These are phyloP conservation scores for Staurois parvus DNA, from an alignment of 2,797 vertebrate species.

Conservation along the genomic window DNA sequence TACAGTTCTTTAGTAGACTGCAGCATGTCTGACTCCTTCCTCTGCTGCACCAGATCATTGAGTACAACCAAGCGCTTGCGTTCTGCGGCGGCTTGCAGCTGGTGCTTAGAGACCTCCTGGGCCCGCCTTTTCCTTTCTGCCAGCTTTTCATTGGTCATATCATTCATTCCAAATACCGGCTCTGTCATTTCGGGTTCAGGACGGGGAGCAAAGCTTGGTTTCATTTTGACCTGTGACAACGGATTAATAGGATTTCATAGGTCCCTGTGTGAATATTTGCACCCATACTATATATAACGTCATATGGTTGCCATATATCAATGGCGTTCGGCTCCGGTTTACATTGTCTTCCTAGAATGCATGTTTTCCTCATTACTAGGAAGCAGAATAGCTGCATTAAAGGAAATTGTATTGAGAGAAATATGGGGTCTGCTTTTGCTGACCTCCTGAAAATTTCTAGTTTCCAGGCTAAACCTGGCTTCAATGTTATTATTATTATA, in stretches of 20 bases:
- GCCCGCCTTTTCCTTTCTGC: constrained; percentile 69
- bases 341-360: no score
- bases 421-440: no score
- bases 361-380: background rate
- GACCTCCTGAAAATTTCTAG: no score
- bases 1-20: constrained; percentile 75
- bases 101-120: constrained; percentile 73
- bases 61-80: constrained; percentile 71
- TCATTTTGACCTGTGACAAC: constrained; percentile 68
- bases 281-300: no score
- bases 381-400: background rate
- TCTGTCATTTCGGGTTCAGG: constrained; percentile 66
- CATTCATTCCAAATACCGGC: constrained; percentile 70
- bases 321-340: no score
- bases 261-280: background rate
- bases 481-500: no score
- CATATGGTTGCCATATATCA: no score
- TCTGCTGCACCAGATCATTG: constrained; percentile 72
- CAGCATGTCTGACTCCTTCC: constrained; percentile 76
- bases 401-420: no score
- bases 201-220: constrained; percentile 61
- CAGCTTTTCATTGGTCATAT: constrained; percentile 62
- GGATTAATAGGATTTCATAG: no score
- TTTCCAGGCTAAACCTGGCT: no score
- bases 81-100: constrained; percentile 70